These are phyloP conservation scores for Plecotus auritus DNA, from an alignment of 2,113 vertebrate species.

Conservation along the genomic window DNA sequence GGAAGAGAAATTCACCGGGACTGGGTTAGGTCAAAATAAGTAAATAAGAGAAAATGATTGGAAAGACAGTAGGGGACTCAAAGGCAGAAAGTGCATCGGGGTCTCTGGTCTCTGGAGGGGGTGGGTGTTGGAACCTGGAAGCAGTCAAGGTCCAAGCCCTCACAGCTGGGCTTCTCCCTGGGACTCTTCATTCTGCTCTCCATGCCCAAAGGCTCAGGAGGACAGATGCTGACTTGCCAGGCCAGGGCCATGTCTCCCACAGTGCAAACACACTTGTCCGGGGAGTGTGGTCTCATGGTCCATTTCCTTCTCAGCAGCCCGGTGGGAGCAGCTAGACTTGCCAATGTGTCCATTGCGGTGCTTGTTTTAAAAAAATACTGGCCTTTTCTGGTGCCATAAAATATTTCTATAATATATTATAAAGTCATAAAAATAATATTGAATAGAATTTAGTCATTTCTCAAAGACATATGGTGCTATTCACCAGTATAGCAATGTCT, in stretches of 20 bases:
- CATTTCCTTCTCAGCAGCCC: background rate
- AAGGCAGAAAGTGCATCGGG: accelerated
- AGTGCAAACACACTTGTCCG: background rate
- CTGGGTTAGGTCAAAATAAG: background rate
- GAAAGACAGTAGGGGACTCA: background rate
- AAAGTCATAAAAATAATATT: background rate
- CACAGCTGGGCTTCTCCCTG: background rate
- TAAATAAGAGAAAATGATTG: background rate
- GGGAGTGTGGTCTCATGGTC: background rate
- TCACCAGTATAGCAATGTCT: background rate
- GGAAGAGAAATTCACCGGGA: constrained; percentile 27
- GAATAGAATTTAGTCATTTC: background rate
- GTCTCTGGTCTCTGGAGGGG: background rate
- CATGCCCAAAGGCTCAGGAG: background rate
- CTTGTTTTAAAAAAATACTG: background rate
- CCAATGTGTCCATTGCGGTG: background rate
- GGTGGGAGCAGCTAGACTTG: background rate
- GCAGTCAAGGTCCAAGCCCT: background rate
- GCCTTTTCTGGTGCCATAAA: background rate
- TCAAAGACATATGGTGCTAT: background rate
- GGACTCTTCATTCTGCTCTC: background rate
- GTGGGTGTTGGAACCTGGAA: accelerated
- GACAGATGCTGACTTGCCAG: background rate
- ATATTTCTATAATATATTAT: background rate
- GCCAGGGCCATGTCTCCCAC: background rate